Conservation (phyloP, 1,140 invertebrate species). For the Saccostrea cuccullata region DNA sequence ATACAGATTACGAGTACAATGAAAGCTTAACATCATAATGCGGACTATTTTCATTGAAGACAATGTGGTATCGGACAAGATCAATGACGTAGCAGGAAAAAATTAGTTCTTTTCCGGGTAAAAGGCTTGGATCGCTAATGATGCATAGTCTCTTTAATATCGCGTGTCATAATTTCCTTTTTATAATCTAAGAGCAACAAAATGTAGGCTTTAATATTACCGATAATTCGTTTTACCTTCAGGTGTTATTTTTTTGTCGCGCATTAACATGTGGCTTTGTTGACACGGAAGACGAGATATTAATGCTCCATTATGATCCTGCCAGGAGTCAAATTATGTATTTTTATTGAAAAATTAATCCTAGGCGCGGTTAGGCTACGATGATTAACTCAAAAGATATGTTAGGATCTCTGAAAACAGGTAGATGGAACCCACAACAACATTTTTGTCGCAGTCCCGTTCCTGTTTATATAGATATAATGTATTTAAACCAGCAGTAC, state of each 20-base stretch:
- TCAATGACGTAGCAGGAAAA: not conserved
- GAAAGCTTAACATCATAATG: too few species aligned
- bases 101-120: not conserved
- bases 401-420: not conserved
- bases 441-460: not conserved
- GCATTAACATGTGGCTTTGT: not conserved
- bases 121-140: slow-evolving; percentile 2
- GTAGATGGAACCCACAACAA: not conserved
- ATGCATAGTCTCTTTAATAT: not conserved
- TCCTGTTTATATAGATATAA: too few species aligned
- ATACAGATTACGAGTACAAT: too few species aligned
- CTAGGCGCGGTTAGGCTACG: not conserved
- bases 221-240: not conserved
- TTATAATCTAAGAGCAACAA: slow-evolving; percentile 2
- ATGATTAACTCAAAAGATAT: not conserved
- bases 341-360: not conserved
- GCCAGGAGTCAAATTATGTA: not conserved
- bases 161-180: not conserved
- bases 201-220: not conserved
- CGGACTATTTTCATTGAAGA: too few species aligned
- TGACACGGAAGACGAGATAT: not conserved
- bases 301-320: not conserved
- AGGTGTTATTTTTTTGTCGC: slow-evolving; percentile 1
- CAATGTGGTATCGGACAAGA: too few species aligned
- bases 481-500: too few species aligned